Percentiles rank a stretch among this genome's conserved stretches.
Conservation (phyloP, 2,113 vertebrate genomes). For the Oxygymnocypris stewartii region DNA sequence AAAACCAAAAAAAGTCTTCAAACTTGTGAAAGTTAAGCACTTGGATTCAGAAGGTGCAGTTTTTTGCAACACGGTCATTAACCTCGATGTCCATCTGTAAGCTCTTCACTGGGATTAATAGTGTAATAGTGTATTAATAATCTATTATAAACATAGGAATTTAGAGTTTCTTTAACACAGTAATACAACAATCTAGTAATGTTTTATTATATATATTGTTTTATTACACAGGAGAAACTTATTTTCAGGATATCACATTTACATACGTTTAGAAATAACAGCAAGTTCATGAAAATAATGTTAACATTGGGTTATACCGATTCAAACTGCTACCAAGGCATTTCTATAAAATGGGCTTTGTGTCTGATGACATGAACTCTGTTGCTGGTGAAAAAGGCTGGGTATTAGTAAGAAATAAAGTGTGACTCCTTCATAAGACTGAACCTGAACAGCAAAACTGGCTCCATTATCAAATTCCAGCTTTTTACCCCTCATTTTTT, state of each 20-base stretch:
- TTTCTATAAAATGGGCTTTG: conserved; percentile 61
- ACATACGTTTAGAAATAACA: conserved; percentile 63
- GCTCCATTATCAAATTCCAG: background rate
- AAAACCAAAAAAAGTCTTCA: too few species aligned
- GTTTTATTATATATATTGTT: background rate
- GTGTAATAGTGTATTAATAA: too few species aligned
- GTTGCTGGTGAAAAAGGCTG: conserved; percentile 37
- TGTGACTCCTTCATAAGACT: background rate
- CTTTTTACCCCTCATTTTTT: background rate
- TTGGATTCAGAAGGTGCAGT: too few species aligned
- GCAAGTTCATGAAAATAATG: conserved; percentile 50
- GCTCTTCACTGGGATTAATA: background rate
- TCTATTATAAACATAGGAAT: background rate
- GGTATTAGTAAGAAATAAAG: background rate
- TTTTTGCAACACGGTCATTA: background rate
- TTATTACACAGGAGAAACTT: conserved; percentile 1
- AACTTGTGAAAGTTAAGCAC: too few species aligned
- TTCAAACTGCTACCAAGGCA: conserved; percentile 60
- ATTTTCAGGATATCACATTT: conserved; percentile 1
- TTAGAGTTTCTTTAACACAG: background rate
- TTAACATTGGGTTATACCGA: conserved; percentile 14
- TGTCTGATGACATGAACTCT: background rate
- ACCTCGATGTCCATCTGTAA: background rate
- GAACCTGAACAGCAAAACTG: background rate
- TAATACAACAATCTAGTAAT: background rate